Percentiles rank a stretch among this genome's conserved stretches.
Conservation (phyloP, 2,797 vertebrate genomes). For the Rousettus madagascariensis region DNA sequence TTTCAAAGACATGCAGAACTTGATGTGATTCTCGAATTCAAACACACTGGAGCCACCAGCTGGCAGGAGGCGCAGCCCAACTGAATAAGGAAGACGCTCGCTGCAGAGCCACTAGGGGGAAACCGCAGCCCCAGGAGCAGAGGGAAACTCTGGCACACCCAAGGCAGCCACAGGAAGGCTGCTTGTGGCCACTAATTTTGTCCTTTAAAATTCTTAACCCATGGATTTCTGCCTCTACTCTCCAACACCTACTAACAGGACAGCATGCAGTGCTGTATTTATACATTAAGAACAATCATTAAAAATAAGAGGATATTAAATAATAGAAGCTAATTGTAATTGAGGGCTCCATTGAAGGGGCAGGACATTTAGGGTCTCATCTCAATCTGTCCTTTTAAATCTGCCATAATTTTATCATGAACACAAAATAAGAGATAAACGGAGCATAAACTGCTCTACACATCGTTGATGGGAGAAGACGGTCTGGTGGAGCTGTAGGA, state of each 20-base stretch:
- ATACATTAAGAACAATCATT: background rate
- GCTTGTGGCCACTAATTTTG: background rate
- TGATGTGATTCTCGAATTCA: background rate
- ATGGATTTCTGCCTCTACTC: background rate
- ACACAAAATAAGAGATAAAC: background rate
- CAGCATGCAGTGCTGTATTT: background rate
- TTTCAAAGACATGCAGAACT: constrained; percentile 47
- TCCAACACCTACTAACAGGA: background rate
- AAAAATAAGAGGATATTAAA: constrained; percentile 6
- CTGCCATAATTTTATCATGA: background rate
- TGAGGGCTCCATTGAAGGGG: background rate
- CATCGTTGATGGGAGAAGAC: background rate
- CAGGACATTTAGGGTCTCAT: background rate
- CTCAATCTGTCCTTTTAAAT: background rate
- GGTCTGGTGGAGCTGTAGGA: background rate
- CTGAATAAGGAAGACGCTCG: background rate
- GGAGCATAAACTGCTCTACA: background rate
- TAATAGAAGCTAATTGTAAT: background rate
- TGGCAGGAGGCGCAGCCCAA: background rate
- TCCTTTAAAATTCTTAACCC: background rate
- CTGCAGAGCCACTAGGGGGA: constrained; percentile 74
- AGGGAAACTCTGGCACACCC: background rate
- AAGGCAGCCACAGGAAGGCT: background rate
- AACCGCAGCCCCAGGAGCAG: constrained; percentile 46
- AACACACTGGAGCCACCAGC: background rate